These are phyloP conservation scores for Byasa hedistus DNA, from an alignment of 2,888 invertebrate species.

Conservation along the genomic window DNA sequence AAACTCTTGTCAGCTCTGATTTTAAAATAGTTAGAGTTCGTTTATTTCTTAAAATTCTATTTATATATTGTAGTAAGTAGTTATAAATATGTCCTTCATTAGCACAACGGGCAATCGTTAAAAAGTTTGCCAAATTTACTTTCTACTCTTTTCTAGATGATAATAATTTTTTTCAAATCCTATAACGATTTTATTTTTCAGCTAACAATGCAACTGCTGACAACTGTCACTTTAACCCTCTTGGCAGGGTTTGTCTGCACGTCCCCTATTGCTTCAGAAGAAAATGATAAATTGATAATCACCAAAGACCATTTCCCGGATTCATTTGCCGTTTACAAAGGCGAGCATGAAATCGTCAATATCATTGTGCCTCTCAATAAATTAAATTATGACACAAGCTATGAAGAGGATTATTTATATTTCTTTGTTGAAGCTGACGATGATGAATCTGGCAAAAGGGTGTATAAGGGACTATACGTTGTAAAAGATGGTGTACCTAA, in stretches of 20 bases:
- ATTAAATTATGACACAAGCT: slow-evolving; percentile 31
- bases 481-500: slow-evolving; percentile 32
- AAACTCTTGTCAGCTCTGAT: too few species aligned
- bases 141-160: too few species aligned
- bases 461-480: slow-evolving; percentile 32
- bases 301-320: slow-evolving; percentile 29
- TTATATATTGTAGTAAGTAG: too few species aligned
- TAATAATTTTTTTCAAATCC: too few species aligned
- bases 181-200: too few species aligned
- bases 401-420: slow-evolving; percentile 4
- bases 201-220: slow-evolving; percentile 6
- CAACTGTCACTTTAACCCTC: not conserved
- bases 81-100: too few species aligned
- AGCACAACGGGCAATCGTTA: too few species aligned
- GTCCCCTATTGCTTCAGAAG: slow-evolving; percentile 14
- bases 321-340: slow-evolving; percentile 31
- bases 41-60: too few species aligned
- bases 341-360: slow-evolving; percentile 39
- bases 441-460: slow-evolving; percentile 30
- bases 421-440: slow-evolving; percentile 43
- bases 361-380: slow-evolving; percentile 38
- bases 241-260: slow-evolving; percentile 6
- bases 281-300: slow-evolving; percentile 15
- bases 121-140: too few species aligned
- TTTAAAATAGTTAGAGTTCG: too few species aligned